phyloP scores from a whole-genome alignment of 1,140 invertebrate species.

The Olivierus martensii region DNA sequence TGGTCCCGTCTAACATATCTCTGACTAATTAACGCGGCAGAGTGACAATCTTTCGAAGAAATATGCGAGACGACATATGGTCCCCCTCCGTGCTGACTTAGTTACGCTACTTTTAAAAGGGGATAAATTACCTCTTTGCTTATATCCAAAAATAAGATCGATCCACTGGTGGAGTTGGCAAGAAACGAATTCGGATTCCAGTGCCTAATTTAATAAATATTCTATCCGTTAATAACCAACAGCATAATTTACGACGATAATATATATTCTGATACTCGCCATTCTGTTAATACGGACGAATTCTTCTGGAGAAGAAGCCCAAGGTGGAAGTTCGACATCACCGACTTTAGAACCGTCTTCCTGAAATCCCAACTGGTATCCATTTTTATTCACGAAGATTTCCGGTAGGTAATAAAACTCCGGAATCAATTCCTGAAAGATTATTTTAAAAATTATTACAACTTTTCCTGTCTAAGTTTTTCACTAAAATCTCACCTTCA shows the following conservation, averaged over 20 bases:
- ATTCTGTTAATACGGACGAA: slow-evolving; percentile 95
- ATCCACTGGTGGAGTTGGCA: slow-evolving; percentile 99
- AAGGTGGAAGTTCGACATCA: slow-evolving; percentile 84
- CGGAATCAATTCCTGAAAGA: slow-evolving; percentile 87
- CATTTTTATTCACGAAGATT: slow-evolving; percentile 88
- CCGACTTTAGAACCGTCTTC: slow-evolving; percentile 70
- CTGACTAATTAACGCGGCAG: too few species aligned
- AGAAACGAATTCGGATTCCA: slow-evolving; percentile 98
- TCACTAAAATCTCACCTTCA: slow-evolving; percentile 60
- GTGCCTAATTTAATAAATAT: slow-evolving; percentile 44
- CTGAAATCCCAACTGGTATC: slow-evolving; percentile 70
- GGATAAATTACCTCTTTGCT: slow-evolving; percentile 65
- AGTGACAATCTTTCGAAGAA: too few species aligned
- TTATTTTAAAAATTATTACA: too few species aligned
- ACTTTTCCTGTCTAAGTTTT: too few species aligned
- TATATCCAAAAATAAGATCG: slow-evolving; percentile 98
- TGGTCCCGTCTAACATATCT: too few species aligned
- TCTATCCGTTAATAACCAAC: neutral
- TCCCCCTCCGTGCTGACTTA: too few species aligned
- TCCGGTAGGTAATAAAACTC: slow-evolving; percentile 99
- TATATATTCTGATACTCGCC: slow-evolving; percentile 47
- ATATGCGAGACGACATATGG: too few species aligned
- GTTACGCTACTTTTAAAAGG: neutral
- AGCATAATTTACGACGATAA: too few species aligned
- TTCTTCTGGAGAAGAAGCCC: slow-evolving; percentile 93